phyloP scores from a whole-genome alignment of 2,888 invertebrate genomes.

The Mesodorylaimus sp. region DNA sequence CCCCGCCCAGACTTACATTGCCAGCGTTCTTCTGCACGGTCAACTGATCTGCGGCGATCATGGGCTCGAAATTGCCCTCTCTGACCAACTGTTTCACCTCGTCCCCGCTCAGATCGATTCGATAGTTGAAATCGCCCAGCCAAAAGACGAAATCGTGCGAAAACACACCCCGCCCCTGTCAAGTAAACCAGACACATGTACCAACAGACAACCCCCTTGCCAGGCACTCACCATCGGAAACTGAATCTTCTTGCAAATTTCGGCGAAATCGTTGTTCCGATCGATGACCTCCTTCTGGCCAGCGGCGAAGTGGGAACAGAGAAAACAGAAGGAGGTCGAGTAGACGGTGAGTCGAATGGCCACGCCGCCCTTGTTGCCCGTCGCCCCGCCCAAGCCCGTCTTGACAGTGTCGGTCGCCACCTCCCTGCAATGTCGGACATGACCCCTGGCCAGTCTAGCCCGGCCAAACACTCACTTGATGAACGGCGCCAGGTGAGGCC shows the following conservation, averaged over 20 bases:
- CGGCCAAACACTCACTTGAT: conserved; percentile 39
- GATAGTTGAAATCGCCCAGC: conserved; percentile 98
- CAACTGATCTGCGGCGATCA: conserved; percentile 72
- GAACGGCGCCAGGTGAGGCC: conserved; percentile 66
- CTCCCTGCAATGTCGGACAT: conserved; percentile 41
- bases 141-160: conserved; percentile 96
- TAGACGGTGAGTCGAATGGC: conserved; percentile 76
- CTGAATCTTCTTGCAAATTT: conserved; percentile 62
- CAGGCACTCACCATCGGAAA: conserved; percentile 26
- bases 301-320: conserved; percentile 96
- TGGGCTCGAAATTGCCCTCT: conserved; percentile 50
- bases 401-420: conserved; percentile 88
- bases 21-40: conserved; percentile 35
- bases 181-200: too few species aligned
- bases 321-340: conserved; percentile 85
- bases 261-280: conserved; percentile 85
- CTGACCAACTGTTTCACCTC: conserved; percentile 67
- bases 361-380: conserved; percentile 87
- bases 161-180: conserved; percentile 59
- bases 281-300: conserved; percentile 88
- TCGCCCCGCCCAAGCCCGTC: conserved; percentile 92
- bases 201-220: too few species aligned
- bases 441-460: background rate
- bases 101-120: conserved; percentile 83
- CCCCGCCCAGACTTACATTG: too few species aligned